Evolutionary conservation across 2,113 vertebrate species (phyloP).

Genomic region (Sceloporus undulatus): DNA sequence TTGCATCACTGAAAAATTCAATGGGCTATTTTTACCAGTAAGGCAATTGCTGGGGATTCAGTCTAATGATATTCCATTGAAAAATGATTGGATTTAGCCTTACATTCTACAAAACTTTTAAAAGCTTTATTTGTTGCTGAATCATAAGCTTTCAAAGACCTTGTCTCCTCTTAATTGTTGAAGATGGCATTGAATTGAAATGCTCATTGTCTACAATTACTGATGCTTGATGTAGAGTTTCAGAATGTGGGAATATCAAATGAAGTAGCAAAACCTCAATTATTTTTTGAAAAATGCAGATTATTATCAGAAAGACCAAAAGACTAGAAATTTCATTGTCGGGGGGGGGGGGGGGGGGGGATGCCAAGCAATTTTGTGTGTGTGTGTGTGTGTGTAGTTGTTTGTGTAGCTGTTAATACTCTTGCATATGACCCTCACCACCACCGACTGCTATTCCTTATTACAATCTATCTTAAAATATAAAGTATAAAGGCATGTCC

Average conservation of each 20-base stretch:
- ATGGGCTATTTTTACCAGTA: not conserved
- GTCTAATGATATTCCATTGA: not conserved
- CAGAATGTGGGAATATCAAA: not conserved
- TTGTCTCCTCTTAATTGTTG: not conserved
- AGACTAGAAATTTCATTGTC: conserved; percentile 25
- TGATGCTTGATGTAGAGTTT: conserved; percentile 21
- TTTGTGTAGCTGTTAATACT: no score
- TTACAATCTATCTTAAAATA: not conserved
- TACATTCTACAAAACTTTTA: not conserved
- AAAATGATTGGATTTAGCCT: not conserved
- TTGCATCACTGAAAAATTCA: conserved; percentile 26
- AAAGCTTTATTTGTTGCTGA: not conserved
- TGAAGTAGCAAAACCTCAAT: conserved; percentile 26
- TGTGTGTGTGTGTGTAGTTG: no score
- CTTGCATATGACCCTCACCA: no score
- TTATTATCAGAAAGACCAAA: conserved; percentile 21
- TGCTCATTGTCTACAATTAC: conserved; percentile 28
- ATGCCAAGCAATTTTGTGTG: no score
- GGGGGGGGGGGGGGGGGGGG: not conserved
- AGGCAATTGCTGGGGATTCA: not conserved
- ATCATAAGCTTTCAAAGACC: not conserved
- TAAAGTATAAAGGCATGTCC: not conserved
- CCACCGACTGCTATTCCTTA: not conserved
- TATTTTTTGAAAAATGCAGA: conserved; percentile 33
- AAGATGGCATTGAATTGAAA: conserved; percentile 23